Conservation (phyloP, 2,797 vertebrate genomes). For the Sardinella longiceps region DNA sequence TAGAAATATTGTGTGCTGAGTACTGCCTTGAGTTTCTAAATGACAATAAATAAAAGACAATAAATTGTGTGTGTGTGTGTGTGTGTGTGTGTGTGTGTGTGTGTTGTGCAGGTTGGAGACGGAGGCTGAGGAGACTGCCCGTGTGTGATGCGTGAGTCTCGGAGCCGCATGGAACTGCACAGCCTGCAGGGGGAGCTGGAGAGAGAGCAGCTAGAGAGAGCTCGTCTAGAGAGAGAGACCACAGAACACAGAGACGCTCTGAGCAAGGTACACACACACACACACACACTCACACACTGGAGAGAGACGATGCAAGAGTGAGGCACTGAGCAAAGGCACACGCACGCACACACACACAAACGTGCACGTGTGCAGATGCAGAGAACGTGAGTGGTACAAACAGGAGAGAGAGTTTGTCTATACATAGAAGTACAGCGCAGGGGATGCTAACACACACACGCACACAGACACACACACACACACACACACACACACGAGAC, state of each 20-base stretch:
- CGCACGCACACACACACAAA: too few relatives aligned
- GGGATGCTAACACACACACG: too few relatives aligned
- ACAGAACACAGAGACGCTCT: conserved; percentile 68
- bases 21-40: too few relatives aligned
- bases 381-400: conserved; percentile 72
- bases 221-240: conserved; percentile 77
- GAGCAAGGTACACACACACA: conserved; percentile 69
- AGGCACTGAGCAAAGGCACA: not conserved
- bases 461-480: too few relatives aligned
- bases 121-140: conserved; percentile 69
- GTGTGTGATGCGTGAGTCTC: conserved; percentile 68
- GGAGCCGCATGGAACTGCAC: conserved; percentile 72
- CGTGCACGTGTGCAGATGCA: too few relatives aligned
- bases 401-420: too few relatives aligned
- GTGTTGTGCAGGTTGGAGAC: conserved; percentile 65
- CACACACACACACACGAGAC: conserved; percentile 19
- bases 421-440: too few relatives aligned
- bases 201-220: conserved; percentile 73
- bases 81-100: not conserved
- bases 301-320: not conserved
- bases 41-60: too few relatives aligned
- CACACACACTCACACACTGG: not conserved
- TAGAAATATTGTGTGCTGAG: not conserved
- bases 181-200: conserved; percentile 72
- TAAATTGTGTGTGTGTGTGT: not conserved